Evolutionary conservation across 2,888 invertebrate species (phyloP).

Genomic region (Callyntrura sp.): DNA sequence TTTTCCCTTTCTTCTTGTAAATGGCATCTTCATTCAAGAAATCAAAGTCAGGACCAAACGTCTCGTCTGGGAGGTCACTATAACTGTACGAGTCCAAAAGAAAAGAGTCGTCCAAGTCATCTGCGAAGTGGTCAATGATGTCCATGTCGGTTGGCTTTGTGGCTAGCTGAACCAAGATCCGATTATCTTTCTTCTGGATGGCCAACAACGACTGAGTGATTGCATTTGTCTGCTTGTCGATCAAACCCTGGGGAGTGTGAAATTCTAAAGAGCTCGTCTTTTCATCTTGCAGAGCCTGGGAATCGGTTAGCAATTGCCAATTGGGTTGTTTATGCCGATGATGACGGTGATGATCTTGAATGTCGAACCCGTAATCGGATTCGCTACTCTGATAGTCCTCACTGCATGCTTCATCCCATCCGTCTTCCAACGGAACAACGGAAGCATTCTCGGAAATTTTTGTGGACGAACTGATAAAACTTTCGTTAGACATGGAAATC

Average conservation of each 20-base stretch:
- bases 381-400: slow-evolving; percentile 68
- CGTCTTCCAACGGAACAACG: slow-evolving; percentile 53
- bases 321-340: slow-evolving; percentile 47
- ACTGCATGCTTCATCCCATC: slow-evolving; percentile 60
- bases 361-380: slow-evolving; percentile 62
- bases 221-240: slow-evolving; percentile 67
- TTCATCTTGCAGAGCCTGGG: slow-evolving; percentile 44
- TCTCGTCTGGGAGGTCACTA: slow-evolving; percentile 68
- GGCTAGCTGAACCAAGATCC: slow-evolving; percentile 53
- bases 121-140: slow-evolving; percentile 72
- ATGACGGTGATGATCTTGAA: slow-evolving; percentile 65
- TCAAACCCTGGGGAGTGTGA: slow-evolving; percentile 59
- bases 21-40: slow-evolving; percentile 71
- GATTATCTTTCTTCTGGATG: slow-evolving; percentile 61
- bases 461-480: slow-evolving; percentile 71
- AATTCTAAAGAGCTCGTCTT: slow-evolving; percentile 62
- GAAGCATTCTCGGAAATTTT: slow-evolving; percentile 72
- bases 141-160: slow-evolving; percentile 46
- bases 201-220: slow-evolving; percentile 61
- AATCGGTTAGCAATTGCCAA: slow-evolving; percentile 21
- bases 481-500: slow-evolving; percentile 72
- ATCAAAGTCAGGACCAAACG: slow-evolving; percentile 76
- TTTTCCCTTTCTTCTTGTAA: slow-evolving; percentile 57
- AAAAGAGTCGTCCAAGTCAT: slow-evolving; percentile 73
- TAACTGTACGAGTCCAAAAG: slow-evolving; percentile 69